These are phyloP conservation scores for Acanthosepion pharaonis DNA, from an alignment of 2,888 invertebrate genomes.

Conservation along the genomic window DNA sequence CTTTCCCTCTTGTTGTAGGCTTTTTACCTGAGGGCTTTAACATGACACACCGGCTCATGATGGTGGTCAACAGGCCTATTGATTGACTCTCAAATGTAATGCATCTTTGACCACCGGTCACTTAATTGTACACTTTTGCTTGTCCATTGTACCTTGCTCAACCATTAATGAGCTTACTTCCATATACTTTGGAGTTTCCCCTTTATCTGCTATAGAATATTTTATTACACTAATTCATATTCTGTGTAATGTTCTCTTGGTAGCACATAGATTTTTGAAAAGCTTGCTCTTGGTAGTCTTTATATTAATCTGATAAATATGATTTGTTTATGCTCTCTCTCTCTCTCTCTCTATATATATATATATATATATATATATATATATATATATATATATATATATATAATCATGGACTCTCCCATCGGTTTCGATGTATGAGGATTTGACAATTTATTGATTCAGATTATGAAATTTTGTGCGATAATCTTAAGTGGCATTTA, in stretches of 20 bases:
- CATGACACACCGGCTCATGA: neutral
- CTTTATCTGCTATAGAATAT: neutral
- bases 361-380: neutral
- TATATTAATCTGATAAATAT: neutral
- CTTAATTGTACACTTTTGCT: conserved; percentile 11
- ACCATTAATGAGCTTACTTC: conserved; percentile 13
- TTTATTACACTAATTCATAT: neutral
- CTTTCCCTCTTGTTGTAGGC: neutral
- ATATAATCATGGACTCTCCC: no score
- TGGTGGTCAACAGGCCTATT: neutral
- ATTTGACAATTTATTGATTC: no score
- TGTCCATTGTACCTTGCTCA: neutral
- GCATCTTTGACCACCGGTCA: conserved; percentile 8
- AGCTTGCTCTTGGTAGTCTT: neutral
- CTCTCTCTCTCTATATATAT: neutral
- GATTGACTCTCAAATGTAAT: neutral
- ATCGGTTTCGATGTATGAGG: no score
- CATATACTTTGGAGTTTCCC: neutral
- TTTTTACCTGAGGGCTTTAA: conserved; percentile 11
- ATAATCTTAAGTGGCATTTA: no score
- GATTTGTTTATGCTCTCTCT: neutral
- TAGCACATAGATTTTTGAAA: neutral
- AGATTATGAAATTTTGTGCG: no score
- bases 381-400: no score
- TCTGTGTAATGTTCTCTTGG: neutral